phyloP scores from a whole-genome alignment of 2,797 vertebrate species.

The Intellagama lesueurii region DNA sequence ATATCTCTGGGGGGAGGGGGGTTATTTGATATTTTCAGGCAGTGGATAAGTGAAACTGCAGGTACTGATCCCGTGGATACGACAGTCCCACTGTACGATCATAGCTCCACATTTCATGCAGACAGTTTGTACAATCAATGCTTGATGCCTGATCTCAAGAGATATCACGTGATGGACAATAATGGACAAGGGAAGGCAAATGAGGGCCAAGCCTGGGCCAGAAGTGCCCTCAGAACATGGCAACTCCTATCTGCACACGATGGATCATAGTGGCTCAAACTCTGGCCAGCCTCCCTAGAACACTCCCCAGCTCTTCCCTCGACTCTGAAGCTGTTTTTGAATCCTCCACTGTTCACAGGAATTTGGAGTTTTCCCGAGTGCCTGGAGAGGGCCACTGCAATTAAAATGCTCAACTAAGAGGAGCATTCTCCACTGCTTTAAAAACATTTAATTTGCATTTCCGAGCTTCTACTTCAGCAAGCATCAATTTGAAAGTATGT shows the following conservation, averaged over 20 bases:
- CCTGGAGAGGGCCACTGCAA: neutral
- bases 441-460: neutral
- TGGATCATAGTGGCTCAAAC: neutral
- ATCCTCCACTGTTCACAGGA: neutral
- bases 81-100: too few species aligned
- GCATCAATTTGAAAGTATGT: constrained; percentile 68
- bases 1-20: too few species aligned
- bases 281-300: neutral
- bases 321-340: neutral
- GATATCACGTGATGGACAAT: neutral
- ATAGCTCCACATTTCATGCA: too few species aligned
- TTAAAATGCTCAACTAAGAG: neutral
- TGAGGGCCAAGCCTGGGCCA: neutral
- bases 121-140: neutral
- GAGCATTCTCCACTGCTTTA: neutral
- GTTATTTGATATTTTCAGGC: too few species aligned
- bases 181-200: neutral
- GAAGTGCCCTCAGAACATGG: neutral
- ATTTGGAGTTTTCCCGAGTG: neutral
- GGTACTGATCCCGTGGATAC: too few species aligned
- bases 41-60: too few species aligned
- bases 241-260: neutral
- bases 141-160: neutral
- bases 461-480: constrained; percentile 35
- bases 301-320: too few species aligned